Evolutionary conservation across 2,113 vertebrate species (phyloP).

Genomic region (Callithrix jacchus): DNA sequence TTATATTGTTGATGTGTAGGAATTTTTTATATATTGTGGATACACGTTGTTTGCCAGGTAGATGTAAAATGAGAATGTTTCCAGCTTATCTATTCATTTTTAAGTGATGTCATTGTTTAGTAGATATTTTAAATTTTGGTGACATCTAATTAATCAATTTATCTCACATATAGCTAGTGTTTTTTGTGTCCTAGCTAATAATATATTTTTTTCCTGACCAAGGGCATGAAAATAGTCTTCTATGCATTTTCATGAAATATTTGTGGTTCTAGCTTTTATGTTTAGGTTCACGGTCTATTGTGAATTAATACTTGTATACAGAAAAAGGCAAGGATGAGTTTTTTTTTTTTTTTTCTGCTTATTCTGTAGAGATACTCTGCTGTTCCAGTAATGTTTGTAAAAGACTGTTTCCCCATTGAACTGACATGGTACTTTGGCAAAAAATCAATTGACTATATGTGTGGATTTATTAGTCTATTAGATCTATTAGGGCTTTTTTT

Average conservation of each 20-base stretch:
- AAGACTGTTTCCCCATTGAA: neutral
- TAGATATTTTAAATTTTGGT: neutral
- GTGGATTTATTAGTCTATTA: neutral
- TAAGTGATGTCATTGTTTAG: neutral
- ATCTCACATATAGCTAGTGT: neutral
- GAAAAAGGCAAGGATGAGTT: neutral
- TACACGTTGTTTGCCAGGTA: neutral
- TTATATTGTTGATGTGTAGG: neutral
- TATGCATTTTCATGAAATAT: neutral
- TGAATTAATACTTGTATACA: neutral
- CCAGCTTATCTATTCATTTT: neutral
- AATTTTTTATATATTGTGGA: neutral
- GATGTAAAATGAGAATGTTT: neutral
- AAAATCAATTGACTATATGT: neutral
- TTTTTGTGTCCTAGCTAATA: neutral
- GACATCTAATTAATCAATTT: neutral
- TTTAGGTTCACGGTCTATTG: neutral
- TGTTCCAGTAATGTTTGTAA: neutral
- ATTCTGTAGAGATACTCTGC: neutral
- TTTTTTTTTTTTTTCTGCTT: neutral
- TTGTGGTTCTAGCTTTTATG: neutral
- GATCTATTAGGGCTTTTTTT: neutral
- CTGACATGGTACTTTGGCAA: neutral
- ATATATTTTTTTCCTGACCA: neutral
- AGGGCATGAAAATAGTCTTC: neutral